Evolutionary conservation across 1,140 invertebrate genomes (phyloP).

Genomic region (Brachionus rotundiformis): DNA sequence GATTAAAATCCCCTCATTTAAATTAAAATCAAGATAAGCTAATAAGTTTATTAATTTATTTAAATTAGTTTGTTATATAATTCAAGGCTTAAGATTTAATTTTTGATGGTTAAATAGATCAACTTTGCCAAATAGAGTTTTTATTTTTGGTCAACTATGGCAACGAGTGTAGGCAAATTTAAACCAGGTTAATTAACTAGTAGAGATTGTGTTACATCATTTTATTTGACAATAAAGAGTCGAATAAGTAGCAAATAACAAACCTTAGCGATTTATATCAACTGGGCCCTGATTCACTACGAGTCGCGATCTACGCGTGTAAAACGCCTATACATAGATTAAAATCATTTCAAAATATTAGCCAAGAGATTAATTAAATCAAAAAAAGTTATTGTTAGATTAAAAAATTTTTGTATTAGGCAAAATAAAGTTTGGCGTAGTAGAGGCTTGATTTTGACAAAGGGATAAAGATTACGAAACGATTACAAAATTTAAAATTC

Average conservation of each 20-base stretch:
- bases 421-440: not conserved
- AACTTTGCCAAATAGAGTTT: too few species aligned
- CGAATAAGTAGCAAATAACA: not conserved
- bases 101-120: too few species aligned
- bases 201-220: constrained; percentile 1
- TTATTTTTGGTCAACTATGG: not conserved
- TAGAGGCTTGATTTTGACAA: not conserved
- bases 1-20: not conserved
- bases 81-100: not conserved
- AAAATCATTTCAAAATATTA: constrained; percentile 42
- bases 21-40: not conserved
- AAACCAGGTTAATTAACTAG: constrained; percentile 1
- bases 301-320: not conserved
- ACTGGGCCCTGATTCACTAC: not conserved
- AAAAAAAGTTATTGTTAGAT: constrained; percentile 15
- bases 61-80: not conserved
- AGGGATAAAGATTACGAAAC: constrained; percentile 32
- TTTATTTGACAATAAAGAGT: constrained; percentile 11
- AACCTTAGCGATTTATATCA: constrained; percentile 13
- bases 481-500: not conserved
- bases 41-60: not conserved
- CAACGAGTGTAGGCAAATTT: not conserved
- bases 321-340: not conserved
- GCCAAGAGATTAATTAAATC: constrained; percentile 39
- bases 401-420: not conserved